Evolutionary conservation across 1,140 invertebrate species (phyloP), one percentile per base, ranked within the genome.

Genomic region (Octopus sinensis): DNA sequence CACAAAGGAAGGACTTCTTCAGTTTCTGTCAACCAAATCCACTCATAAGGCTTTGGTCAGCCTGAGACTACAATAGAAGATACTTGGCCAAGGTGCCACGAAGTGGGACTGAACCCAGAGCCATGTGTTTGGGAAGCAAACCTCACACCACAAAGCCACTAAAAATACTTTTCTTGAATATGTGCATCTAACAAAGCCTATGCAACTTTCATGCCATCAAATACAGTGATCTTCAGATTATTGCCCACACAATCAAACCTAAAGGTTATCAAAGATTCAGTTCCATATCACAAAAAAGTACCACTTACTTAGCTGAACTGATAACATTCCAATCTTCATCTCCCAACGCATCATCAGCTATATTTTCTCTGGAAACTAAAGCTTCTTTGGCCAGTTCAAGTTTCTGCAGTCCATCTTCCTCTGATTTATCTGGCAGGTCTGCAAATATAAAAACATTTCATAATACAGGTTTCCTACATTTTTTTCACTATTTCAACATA

Each of bases 241-340:
- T 13, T 68, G 12, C 4, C 12, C 12, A 68, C 62, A 43, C 30
- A 43, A 43, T 43, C 30, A 43, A 43, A 43, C 30, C 30, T 43
- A 43, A 43, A 43, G 30, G 30, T 43, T 43, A 43, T 43, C 30
- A 43, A 43, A 43, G 30, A 43, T 43, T 43, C 30, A 43, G 30
- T 43, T 43, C 30, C 30, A 43, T 43, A 43, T 0, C 30, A 43
- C 30, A 43, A 1, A 43, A 43, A 43, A 43, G 30, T 43, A 73
- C 5, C 30, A 79, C 83, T 80, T 54, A 89, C 87, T 83, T 86
- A 62, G 85, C 85, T 17, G 85, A 75, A 81, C 86, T 89, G 43
- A 90, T 88, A 6, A 87, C 85, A 83, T 85, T 89, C 90, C 90
- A 90, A 71, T 90, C 90, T 80, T 90, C 90, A 84, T 90, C 90